phyloP scores from a whole-genome alignment of 37 sponge, comb jelly and placozoan genomes.

The Chondrilla cf. caribensis region DNA sequence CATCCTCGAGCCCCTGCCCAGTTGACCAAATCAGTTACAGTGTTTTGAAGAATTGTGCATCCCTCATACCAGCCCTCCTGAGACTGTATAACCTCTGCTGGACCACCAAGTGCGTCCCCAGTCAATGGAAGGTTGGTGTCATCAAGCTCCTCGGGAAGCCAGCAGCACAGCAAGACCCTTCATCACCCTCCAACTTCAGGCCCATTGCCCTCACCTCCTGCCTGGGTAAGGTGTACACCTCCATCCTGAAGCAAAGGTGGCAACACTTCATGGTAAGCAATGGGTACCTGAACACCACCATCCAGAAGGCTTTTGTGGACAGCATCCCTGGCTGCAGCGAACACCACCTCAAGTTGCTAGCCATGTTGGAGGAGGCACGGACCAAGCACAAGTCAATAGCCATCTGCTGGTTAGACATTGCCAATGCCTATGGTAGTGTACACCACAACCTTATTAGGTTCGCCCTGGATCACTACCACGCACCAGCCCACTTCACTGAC shows the following conservation, averaged over 20 bases:
- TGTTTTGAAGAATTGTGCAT: constrained; percentile 21
- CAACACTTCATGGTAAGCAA: constrained; percentile 20
- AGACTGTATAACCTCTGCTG: constrained; percentile 2
- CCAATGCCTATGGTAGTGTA: constrained; percentile 44
- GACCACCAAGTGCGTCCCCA: neutral
- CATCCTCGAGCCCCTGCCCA: constrained; percentile 2
- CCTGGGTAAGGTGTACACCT: constrained; percentile 1
- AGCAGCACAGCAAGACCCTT: neutral
- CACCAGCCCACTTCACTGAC: neutral
- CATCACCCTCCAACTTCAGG: neutral
- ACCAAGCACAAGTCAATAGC: constrained; percentile 7
- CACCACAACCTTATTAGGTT: constrained; percentile 30
- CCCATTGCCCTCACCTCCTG: constrained; percentile 29
- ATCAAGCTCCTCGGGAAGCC: constrained; percentile 8
- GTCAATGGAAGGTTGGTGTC: neutral
- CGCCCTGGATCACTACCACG: constrained; percentile 34
- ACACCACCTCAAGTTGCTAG: constrained; percentile 14
- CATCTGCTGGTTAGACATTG: constrained; percentile 35
- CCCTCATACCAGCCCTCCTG: constrained; percentile 18
- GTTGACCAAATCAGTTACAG: constrained; percentile 4
- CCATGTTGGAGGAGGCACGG: constrained; percentile 18
- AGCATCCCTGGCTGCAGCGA: constrained; percentile 30
- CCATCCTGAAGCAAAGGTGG: constrained; percentile 12
- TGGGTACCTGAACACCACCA: constrained; percentile 25
- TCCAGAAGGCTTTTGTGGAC: constrained; percentile 24